A percentile compares a stretch with the other conserved stretches of the same genome.
These are phyloP conservation scores for Pelecanoides urinatrix DNA, from an alignment of 2,113 vertebrate genomes.

Conservation along the genomic window DNA sequence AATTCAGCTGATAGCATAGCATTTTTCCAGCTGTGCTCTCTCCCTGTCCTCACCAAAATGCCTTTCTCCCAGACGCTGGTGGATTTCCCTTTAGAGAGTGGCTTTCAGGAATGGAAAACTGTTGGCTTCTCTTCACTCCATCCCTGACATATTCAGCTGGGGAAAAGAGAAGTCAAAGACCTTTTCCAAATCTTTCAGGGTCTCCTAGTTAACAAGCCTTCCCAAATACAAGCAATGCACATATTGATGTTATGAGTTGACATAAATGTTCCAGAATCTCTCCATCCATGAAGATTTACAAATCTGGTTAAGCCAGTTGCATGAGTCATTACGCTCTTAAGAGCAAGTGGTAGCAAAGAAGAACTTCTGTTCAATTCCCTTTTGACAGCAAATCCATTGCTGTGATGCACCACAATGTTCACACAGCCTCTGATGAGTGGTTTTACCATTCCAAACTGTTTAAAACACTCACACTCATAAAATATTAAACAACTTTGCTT, in stretches of 20 bases:
- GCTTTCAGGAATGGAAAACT: not conserved
- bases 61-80: not conserved
- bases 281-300: not conserved
- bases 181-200: not conserved
- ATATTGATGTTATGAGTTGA: not conserved
- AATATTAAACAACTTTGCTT: constrained; percentile 64
- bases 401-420: constrained; percentile 39
- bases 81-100: not conserved
- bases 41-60: not conserved
- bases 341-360: constrained; percentile 23
- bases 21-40: not conserved
- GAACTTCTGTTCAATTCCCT: constrained; percentile 17
- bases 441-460: constrained; percentile 66
- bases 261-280: not conserved
- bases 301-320: constrained; percentile 1
- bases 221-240: not conserved
- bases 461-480: constrained; percentile 69
- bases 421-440: constrained; percentile 35
- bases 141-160: not conserved
- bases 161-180: not conserved
- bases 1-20: not conserved
- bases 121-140: not conserved
- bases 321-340: constrained; percentile 16
- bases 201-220: not conserved
- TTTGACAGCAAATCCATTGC: constrained; percentile 51